Conservation (phyloP, 2,797 vertebrate genomes). For the Hydrocynus forskahlii region DNA sequence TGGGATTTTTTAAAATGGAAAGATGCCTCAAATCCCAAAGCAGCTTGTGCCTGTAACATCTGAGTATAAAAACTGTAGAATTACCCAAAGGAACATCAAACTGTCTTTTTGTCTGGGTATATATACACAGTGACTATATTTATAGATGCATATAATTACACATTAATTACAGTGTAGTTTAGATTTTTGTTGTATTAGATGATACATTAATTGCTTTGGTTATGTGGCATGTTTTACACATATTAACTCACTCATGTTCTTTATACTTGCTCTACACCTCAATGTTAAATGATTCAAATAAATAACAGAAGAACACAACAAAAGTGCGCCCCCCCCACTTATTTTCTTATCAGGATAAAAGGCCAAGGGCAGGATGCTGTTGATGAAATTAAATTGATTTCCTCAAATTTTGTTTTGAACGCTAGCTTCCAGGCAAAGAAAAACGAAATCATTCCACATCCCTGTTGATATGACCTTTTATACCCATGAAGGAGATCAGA, state of each 20-base stretch:
- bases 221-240: slow-evolving; percentile 28
- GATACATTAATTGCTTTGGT: slow-evolving; percentile 29
- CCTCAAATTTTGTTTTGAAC: not conserved
- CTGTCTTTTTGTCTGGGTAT: slow-evolving; percentile 24
- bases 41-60: slow-evolving; percentile 57
- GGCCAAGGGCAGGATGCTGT: not conserved
- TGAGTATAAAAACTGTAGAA: slow-evolving; percentile 43
- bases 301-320: slow-evolving; percentile 20
- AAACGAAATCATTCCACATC: not conserved
- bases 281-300: slow-evolving; percentile 37
- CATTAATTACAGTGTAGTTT: slow-evolving; percentile 46
- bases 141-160: slow-evolving; percentile 58
- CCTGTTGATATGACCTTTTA: slow-evolving; percentile 25
- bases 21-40: slow-evolving; percentile 39
- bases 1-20: slow-evolving; percentile 19
- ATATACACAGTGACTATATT: slow-evolving; percentile 33
- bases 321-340: not conserved
- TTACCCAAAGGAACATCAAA: slow-evolving; percentile 57
- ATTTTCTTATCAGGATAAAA: not conserved
- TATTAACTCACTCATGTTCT: slow-evolving; percentile 14
- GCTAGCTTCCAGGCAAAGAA: not conserved
- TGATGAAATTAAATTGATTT: not conserved
- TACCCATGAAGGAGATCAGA: slow-evolving; percentile 29
- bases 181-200: slow-evolving; percentile 43
- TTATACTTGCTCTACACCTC: slow-evolving; percentile 26